phyloP scores from a whole-genome alignment of 2,113 vertebrate species.

The Pimephales promelas region DNA sequence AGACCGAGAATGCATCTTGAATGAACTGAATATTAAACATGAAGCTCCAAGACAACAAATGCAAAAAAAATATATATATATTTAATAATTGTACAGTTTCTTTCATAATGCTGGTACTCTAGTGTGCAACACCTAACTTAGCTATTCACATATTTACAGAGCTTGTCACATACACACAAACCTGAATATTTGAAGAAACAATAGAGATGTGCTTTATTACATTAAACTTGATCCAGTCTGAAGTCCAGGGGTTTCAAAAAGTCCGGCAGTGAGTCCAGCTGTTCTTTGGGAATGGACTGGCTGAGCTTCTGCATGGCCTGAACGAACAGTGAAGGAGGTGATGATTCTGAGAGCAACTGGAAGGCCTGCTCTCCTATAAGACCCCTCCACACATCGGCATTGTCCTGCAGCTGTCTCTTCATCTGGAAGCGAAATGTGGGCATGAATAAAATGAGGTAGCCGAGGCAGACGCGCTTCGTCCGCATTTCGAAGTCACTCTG shows the following conservation, averaged over 20 bases:
- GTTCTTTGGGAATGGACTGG: constrained; percentile 77
- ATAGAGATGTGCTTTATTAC: not conserved
- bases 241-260: constrained; percentile 86
- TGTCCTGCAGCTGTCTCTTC: constrained; percentile 74
- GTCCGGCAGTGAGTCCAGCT: constrained; percentile 81
- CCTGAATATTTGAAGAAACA: not conserved
- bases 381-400: constrained; percentile 78
- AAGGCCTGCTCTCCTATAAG: constrained; percentile 83
- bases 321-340: constrained; percentile 83
- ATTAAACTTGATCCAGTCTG: constrained; percentile 63
- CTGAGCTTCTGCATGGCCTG: constrained; percentile 86
- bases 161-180: not conserved
- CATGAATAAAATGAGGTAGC: constrained; percentile 86
- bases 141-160: constrained; percentile 49
- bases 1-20: not conserved
- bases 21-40: not conserved
- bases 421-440: constrained; percentile 67
- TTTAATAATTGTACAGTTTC: constrained; percentile 27
- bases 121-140: constrained; percentile 33
- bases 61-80: constrained; percentile 33
- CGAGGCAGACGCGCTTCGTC: constrained; percentile 80
- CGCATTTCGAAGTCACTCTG: constrained; percentile 50
- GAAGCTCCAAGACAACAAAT: not conserved
- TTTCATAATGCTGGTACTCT: not conserved
- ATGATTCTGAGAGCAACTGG: constrained; percentile 81